Evolutionary conservation across 2,888 invertebrate species (phyloP).

Genomic region (Drosophila mimetica): DNA sequence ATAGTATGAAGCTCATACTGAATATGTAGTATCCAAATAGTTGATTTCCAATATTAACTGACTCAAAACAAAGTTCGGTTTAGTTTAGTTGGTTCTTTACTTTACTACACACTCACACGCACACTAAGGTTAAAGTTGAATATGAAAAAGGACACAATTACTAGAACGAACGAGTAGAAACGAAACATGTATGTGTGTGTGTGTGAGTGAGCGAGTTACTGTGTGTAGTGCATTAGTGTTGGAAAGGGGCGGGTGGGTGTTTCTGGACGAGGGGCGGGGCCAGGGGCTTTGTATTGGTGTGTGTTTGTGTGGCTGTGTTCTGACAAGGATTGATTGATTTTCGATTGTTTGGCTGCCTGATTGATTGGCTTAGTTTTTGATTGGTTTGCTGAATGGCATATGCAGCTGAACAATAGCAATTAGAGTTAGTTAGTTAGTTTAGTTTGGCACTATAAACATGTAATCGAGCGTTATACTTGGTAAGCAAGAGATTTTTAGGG

Average conservation of each 20-base stretch:
- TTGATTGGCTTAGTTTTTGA: conserved; percentile 17
- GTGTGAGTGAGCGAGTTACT: conserved; percentile 4
- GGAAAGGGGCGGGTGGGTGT: conserved; percentile 5
- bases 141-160: conserved; percentile 73
- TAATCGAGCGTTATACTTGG: conserved; percentile 15
- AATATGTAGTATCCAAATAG: conserved; percentile 33
- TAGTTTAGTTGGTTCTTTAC: conserved; percentile 47
- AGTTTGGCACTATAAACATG: conserved; percentile 27
- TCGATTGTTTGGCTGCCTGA: conserved; percentile 32
- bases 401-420: conserved; percentile 45
- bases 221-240: conserved; percentile 17
- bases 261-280: conserved; percentile 4
- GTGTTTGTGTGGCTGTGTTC: conserved; percentile 17
- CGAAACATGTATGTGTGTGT: conserved; percentile 36
- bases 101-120: conserved; percentile 66
- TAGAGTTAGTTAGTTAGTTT: conserved; percentile 38
- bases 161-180: conserved; percentile 74
- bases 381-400: conserved; percentile 26
- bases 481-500: conserved; percentile 40
- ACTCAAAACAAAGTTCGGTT: conserved; percentile 38
- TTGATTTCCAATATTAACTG: conserved; percentile 45
- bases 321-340: conserved; percentile 46
- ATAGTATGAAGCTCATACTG: conserved; percentile 61
- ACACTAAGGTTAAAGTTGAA: conserved; percentile 66
- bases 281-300: conserved; percentile 21